Conservation (phyloP, 2,113 vertebrate species). For the Morphnarchus princeps region DNA sequence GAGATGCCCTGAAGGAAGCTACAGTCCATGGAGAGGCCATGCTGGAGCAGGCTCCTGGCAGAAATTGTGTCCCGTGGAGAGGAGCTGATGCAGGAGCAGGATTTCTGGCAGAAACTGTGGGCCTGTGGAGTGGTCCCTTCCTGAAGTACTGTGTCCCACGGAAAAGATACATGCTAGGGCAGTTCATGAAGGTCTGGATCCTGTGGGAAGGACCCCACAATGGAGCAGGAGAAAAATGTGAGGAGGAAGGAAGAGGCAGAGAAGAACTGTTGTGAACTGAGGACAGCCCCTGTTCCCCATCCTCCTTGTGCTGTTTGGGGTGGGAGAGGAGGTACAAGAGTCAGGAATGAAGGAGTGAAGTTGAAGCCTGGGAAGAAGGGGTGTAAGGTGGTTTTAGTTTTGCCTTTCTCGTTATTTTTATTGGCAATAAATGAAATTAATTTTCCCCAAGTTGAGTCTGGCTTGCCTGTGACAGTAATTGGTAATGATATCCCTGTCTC, state of each 20-base stretch:
- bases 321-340: neutral
- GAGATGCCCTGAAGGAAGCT: neutral
- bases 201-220: neutral
- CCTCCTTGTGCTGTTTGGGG: neutral
- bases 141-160: neutral
- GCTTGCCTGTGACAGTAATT: neutral
- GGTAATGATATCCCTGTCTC: neutral
- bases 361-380: neutral
- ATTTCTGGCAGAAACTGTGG: neutral
- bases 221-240: neutral
- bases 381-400: neutral
- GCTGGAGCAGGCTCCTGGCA: neutral
- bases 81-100: neutral
- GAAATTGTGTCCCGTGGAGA: neutral
- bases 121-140: neutral
- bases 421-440: neutral
- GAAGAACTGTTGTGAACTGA: neutral
- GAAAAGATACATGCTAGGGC: fast-evolving
- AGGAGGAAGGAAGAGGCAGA: neutral
- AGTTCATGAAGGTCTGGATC: neutral
- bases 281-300: neutral
- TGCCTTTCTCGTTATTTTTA: neutral
- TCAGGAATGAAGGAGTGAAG: neutral
- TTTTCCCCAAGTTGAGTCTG: neutral
- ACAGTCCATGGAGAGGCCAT: neutral